Percentiles rank a stretch among this genome's conserved stretches.
These are phyloP conservation scores for Brevipalpus yothersi DNA, from an alignment of 1,140 invertebrate species.

Conservation along the genomic window DNA sequence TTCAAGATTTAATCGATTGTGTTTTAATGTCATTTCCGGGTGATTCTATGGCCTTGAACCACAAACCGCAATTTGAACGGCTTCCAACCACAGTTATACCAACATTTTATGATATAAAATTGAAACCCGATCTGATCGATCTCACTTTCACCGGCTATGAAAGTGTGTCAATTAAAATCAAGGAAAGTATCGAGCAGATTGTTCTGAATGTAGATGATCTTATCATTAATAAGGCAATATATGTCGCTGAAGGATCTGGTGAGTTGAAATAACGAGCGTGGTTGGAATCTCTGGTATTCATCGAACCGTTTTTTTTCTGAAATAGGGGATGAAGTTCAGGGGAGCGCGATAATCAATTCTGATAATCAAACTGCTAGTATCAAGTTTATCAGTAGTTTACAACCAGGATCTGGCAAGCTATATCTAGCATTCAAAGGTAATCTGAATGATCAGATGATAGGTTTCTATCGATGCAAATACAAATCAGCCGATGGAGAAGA, in stretches of 20 bases:
- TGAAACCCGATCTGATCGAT: neutral
- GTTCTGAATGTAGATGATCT: neutral
- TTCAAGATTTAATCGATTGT: too few species aligned
- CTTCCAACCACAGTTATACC: neutral
- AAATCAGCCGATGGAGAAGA: constrained; percentile 35
- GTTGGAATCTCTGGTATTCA: neutral
- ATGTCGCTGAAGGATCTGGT: neutral
- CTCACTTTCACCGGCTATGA: neutral
- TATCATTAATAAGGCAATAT: neutral
- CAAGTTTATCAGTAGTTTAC: constrained; percentile 31
- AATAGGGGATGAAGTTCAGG: too few species aligned
- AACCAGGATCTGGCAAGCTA: constrained; percentile 35
- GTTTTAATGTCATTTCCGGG: too few species aligned
- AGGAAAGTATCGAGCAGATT: neutral
- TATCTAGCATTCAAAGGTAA: constrained; percentile 48
- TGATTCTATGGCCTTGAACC: too few species aligned
- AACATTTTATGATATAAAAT: neutral
- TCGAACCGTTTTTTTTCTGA: neutral
- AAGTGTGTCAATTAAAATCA: neutral
- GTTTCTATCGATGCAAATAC: constrained; percentile 78
- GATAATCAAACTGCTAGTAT: constrained; percentile 38
- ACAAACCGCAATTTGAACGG: neutral
- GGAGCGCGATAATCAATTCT: neutral
- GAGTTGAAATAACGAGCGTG: neutral
- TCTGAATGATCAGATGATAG: constrained; percentile 82